A percentile compares a stretch with the other conserved stretches of the same genome.
phyloP scores from a whole-genome alignment of 2,888 invertebrate genomes.

The Anarsia innoxiella region DNA sequence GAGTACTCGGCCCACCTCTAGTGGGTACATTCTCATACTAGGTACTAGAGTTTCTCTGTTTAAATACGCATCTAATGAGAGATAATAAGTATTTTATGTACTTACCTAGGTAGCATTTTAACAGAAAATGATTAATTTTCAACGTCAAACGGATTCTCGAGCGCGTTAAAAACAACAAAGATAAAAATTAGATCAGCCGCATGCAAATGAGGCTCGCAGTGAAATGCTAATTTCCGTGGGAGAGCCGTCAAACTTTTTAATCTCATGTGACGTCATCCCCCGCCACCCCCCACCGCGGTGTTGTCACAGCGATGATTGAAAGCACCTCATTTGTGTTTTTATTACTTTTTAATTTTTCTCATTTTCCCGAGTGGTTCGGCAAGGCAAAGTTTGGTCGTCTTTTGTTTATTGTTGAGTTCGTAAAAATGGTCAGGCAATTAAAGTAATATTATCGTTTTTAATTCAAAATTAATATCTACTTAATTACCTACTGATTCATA shows the following conservation, averaged over 20 bases:
- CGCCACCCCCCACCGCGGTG: constrained; percentile 25
- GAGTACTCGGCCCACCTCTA: too few relatives aligned
- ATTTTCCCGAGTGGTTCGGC: constrained; percentile 55
- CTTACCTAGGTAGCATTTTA: too few relatives aligned
- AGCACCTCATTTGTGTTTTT: constrained; percentile 72
- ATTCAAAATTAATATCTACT: too few relatives aligned
- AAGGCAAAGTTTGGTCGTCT: constrained; percentile 16
- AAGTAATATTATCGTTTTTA: too few relatives aligned
- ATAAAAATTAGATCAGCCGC: constrained; percentile 45
- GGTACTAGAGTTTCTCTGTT: too few relatives aligned
- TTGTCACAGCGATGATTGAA: constrained; percentile 71
- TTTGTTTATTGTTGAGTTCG: too few relatives aligned
- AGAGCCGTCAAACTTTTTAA: constrained; percentile 72
- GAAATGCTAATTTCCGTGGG: constrained; percentile 74
- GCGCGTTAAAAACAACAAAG: constrained; percentile 35
- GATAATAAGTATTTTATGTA: too few relatives aligned
- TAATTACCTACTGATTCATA: too few relatives aligned
- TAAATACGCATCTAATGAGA: too few relatives aligned
- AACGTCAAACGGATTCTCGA: constrained; percentile 18
- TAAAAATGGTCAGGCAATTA: too few relatives aligned
- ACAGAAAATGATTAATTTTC: too few relatives aligned
- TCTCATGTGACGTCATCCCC: constrained; percentile 67
- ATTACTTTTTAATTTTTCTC: constrained; percentile 72
- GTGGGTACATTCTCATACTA: too few relatives aligned
- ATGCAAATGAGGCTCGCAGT: constrained; percentile 62